Evolutionary conservation across 2,113 vertebrate genomes (phyloP).

Genomic region (Hoplias malabaricus): DNA sequence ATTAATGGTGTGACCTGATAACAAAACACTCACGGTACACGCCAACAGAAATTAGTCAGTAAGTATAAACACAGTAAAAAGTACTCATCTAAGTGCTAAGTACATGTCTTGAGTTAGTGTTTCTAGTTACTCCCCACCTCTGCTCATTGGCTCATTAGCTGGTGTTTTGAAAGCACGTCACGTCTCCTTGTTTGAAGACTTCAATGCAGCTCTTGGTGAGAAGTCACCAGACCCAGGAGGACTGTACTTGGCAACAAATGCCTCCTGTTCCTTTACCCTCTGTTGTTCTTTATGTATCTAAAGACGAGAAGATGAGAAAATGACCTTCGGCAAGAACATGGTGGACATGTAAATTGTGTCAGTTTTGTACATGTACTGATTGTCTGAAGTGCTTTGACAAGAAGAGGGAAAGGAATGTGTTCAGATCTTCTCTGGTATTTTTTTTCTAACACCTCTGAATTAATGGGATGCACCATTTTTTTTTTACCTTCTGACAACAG

Average conservation of each 20-base stretch:
- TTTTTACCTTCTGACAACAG: background rate
- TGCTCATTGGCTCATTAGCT: background rate
- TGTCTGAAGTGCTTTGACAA: background rate
- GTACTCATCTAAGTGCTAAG: too few species aligned
- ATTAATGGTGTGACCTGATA: too few species aligned
- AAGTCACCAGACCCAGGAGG: background rate
- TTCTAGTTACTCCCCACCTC: too few species aligned
- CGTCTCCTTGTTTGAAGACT: background rate
- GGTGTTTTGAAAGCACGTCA: background rate
- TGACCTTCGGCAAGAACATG: background rate
- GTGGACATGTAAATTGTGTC: background rate
- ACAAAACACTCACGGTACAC: too few species aligned
- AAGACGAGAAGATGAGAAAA: background rate
- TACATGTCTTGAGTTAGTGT: too few species aligned
- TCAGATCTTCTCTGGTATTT: background rate
- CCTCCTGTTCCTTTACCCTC: background rate
- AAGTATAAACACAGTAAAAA: too few species aligned
- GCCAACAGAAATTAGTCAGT: too few species aligned
- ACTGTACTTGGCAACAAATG: background rate
- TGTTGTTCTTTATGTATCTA: background rate
- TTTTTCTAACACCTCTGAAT: background rate
- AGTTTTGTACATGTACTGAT: background rate
- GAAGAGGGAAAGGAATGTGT: background rate
- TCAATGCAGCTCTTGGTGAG: background rate
- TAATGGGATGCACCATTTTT: background rate